A percentile compares a stretch with the other conserved stretches of the same genome.
phyloP scores from a whole-genome alignment of 2,888 invertebrate genomes.

The Drosophila anomelani region DNA sequence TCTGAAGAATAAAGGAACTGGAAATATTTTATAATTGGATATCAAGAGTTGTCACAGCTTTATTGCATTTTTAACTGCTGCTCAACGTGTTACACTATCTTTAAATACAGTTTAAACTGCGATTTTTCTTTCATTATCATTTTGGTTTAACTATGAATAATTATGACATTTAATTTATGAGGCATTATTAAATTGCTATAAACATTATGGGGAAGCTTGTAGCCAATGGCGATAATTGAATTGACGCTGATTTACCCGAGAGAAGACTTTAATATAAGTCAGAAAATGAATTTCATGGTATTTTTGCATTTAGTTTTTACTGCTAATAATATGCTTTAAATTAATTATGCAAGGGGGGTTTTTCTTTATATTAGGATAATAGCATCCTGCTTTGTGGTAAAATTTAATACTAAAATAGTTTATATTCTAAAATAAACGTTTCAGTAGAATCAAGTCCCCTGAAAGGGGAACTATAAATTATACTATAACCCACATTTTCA shows the following conservation, averaged over 20 bases:
- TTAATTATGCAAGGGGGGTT: background rate
- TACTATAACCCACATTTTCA: background rate
- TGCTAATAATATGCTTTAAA: background rate
- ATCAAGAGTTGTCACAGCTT: background rate
- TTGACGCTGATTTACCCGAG: background rate
- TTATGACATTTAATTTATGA: constrained; percentile 2
- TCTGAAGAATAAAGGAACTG: background rate
- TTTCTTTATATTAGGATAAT: no score
- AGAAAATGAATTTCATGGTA: background rate
- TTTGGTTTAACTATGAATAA: background rate
- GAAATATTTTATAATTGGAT: constrained; percentile 2
- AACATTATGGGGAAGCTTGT: background rate
- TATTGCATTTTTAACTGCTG: background rate
- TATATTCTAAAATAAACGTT: background rate
- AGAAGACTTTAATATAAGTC: background rate
- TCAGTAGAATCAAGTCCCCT: background rate
- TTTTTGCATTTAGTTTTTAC: background rate
- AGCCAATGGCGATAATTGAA: background rate
- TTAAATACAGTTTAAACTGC: background rate
- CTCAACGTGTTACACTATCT: background rate
- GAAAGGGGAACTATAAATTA: background rate
- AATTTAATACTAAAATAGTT: background rate
- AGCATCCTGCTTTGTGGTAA: no score
- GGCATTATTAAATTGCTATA: background rate
- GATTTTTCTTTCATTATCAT: background rate